Evolutionary conservation across 2,888 invertebrate genomes (phyloP), one percentile per base, ranked within the genome.

Genomic region (Aproaerema taeniolella): DNA sequence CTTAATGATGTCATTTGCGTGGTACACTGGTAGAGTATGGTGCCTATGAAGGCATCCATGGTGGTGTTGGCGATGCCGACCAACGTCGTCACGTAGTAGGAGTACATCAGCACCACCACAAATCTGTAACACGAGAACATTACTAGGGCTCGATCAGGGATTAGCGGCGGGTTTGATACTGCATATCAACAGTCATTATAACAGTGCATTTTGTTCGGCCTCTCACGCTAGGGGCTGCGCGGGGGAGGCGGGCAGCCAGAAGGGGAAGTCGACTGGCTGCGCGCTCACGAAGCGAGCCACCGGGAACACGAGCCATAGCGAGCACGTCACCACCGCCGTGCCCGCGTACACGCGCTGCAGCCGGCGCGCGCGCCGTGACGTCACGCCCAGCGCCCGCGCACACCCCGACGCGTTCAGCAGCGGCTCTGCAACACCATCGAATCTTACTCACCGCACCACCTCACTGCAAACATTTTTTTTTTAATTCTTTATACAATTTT

Each of bases 11-110:
- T 59, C 1, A 85, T 55, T 38, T 85, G 82, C 7, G 74, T 72
- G 45, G 72, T 67, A 53, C 74, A 78, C 50, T 79, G 82, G 41
- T 60, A 60, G 13, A 85, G 61, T 6, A 83, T 47, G n/a, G 81
- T 73, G 1, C 71, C 82, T 39, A 85, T 66, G 47, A 85, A 79
- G 0, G 82, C 83, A 39, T 86, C 85, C 81, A 80, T 82, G 3
- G 81, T 81, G 13, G 85, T 86, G 52, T 85, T 85, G n/a, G 81
- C 83, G 33, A 85, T 65, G 24, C 75, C 85, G 17, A 81, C 77
- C 39, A 85, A 56, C n/a, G 82, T 67, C 1, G 79, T 83, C 31
- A 71, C 76, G 55, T 72, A 74, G 62, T 69, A 78, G 32, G 83
- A 76, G 53, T 83, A 85, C 39, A 67, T 33, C 45, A 82, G 53